Conservation (phyloP, 30 jellyfish, hydroid and myxozoan genomes). For the Phacellophora camtschatica region DNA sequence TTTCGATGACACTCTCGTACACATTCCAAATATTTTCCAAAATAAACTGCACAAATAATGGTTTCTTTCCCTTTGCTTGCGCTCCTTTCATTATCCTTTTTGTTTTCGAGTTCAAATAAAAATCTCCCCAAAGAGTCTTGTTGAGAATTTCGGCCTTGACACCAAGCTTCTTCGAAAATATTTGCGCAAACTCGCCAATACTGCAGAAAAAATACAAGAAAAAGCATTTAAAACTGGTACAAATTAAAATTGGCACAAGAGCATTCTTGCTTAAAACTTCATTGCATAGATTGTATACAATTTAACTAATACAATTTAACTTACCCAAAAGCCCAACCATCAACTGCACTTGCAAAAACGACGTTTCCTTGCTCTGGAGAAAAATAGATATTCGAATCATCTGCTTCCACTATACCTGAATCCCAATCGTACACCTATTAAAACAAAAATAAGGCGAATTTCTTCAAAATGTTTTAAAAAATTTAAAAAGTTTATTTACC, state of each 20-base stretch:
- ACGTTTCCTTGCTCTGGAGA: conserved; percentile 98
- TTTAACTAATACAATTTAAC: not conserved
- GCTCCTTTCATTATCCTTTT: conserved; percentile 95
- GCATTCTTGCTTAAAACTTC: not conserved
- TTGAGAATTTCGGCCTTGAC: conserved; percentile 60
- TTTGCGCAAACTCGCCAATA: conserved; percentile 79
- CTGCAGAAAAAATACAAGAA: conserved; percentile 29
- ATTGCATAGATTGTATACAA: not conserved
- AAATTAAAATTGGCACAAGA: too few species aligned
- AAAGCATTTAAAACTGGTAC: too few species aligned
- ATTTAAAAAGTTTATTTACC: too few species aligned
- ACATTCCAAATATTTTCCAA: conserved; percentile 89
- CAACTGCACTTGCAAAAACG: conserved; percentile 91
- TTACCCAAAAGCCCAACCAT: conserved; percentile 99
- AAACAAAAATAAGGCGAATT: too few species aligned
- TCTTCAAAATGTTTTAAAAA: too few species aligned
- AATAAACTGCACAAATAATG: conserved; percentile 91
- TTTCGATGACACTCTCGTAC: conserved; percentile 84
- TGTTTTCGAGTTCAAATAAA: conserved; percentile 76
- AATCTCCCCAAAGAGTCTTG: conserved; percentile 97
- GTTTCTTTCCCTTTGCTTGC: conserved; percentile 87
- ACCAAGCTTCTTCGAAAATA: conserved; percentile 82
- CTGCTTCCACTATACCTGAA: conserved; percentile 94
- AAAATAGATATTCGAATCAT: conserved; percentile 88
- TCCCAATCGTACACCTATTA: conserved; percentile 90